These are phyloP conservation scores for Sander lucioperca DNA, from an alignment of 2,113 vertebrate genomes.

Conservation along the genomic window DNA sequence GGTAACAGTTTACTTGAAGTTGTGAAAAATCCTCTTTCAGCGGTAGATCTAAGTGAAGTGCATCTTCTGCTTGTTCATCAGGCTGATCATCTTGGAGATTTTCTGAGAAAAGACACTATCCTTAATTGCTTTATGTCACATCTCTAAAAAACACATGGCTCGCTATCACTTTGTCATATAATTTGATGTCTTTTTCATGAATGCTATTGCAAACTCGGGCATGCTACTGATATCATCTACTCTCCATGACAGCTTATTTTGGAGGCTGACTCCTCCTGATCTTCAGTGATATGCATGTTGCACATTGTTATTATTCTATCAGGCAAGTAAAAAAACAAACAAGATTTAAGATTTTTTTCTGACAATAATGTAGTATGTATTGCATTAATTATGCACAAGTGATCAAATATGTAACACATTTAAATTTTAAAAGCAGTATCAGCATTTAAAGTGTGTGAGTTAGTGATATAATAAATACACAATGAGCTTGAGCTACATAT, in stretches of 20 bases:
- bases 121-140: slow-evolving; percentile 50
- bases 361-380: slow-evolving; percentile 8
- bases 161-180: slow-evolving; percentile 31
- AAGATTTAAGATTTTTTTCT: slow-evolving; percentile 6
- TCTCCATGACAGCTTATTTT: slow-evolving; percentile 59
- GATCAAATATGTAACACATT: slow-evolving; percentile 60
- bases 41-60: slow-evolving; percentile 18
- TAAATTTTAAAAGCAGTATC: slow-evolving; percentile 52
- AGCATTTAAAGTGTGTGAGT: slow-evolving; percentile 53
- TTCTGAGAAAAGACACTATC: slow-evolving; percentile 20
- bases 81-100: slow-evolving; percentile 38
- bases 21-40: neutral
- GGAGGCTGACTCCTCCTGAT: slow-evolving; percentile 34
- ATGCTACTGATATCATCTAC: slow-evolving; percentile 48
- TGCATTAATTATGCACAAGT: slow-evolving; percentile 52
- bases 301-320: slow-evolving; percentile 31
- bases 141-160: slow-evolving; percentile 43
- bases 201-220: slow-evolving; percentile 28
- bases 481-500: slow-evolving; percentile 39
- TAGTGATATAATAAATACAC: slow-evolving; percentile 49
- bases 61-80: slow-evolving; percentile 39
- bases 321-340: slow-evolving; percentile 22
- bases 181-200: slow-evolving; percentile 57
- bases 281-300: slow-evolving; percentile 38
- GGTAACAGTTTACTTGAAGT: slow-evolving; percentile 22